These are phyloP conservation scores for Synergus laeviventris DNA, from an alignment of 2,888 invertebrate genomes.

Conservation along the genomic window DNA sequence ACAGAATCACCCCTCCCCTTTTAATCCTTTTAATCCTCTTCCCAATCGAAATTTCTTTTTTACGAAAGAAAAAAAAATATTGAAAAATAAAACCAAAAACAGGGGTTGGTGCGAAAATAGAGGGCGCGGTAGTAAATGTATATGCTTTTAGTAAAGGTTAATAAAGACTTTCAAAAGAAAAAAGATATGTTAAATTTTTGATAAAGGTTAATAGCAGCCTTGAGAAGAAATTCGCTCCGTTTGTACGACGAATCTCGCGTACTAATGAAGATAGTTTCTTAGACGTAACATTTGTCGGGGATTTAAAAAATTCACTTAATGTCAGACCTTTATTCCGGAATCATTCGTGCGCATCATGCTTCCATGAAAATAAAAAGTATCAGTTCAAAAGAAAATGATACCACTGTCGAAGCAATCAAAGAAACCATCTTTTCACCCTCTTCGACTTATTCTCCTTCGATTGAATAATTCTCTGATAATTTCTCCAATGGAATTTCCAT, in stretches of 20 bases:
- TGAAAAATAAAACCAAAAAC: too few species aligned
- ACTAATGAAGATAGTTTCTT: constrained; percentile 9
- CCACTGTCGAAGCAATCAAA: constrained; percentile 20
- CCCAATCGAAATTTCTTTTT: too few species aligned
- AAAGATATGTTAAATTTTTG: background rate
- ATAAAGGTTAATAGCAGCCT: constrained; percentile 9
- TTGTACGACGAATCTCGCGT: constrained; percentile 30
- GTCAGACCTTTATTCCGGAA: constrained; percentile 10
- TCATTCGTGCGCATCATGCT: background rate
- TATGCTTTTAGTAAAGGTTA: too few species aligned
- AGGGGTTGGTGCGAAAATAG: too few species aligned
- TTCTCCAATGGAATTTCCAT: background rate
- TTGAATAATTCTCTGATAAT: background rate
- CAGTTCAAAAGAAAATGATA: constrained; percentile 32
- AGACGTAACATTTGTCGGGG: constrained; percentile 6
- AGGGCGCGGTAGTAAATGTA: too few species aligned
- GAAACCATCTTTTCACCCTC: background rate
- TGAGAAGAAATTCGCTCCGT: background rate
- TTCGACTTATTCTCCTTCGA: background rate
- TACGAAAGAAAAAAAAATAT: too few species aligned
- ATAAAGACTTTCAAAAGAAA: background rate
- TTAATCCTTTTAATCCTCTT: too few species aligned
- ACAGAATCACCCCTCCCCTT: too few species aligned
- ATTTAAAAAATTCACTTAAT: constrained; percentile 25
- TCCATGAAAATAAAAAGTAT: constrained; percentile 24